Base-by-base conservation (phyloP, 1,140 invertebrate species). In the Episyrphus balteatus region DNA sequence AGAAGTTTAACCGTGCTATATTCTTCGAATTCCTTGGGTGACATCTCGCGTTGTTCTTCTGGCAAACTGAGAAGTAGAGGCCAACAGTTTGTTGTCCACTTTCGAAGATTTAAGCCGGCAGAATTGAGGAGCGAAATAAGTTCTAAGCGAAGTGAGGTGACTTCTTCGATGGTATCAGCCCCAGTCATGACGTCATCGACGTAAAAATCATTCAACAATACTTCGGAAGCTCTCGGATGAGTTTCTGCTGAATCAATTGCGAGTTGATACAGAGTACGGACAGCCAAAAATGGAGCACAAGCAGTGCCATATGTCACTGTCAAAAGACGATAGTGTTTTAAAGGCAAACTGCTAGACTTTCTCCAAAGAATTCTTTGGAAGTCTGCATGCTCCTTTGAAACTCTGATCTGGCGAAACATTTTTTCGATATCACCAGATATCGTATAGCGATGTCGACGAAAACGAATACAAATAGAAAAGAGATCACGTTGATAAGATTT, bases 111-210 rank as follows among this genome's bases (percentile, higher is more conserved):
- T 14, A 47, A 47, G 3, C 38, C 39, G 6, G 11, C 46, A 18
- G 46, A 2, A 33, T 21, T 17, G 3, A 38, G 19, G 11, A 38
- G 18, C 5, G 17, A 11, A 5, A 31, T 21, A 7, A 41, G 37
- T 32, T 47, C 30, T 5, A 9, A 7, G 2, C 13, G 9, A 13
- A 19, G 13, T 31, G 9, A 10, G 12, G 11, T 13, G 14, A 66
- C 62, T 50, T 52, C 49, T 48, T 57, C 34, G 31, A 64, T 11
- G 3, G 51, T 49, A 26, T 62, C 39, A 19, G 44, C 44, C 19
- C 69, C 66, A 44, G 56, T 46, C 1, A 68, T n/a, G 6, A 65
- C 21, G 51, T 71, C 69, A 53, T 73, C 68, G 13, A 72, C 64
- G 46, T 67, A 68, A 45, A 60, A 61, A 11, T 56, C 52, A 18